Base-by-base conservation (phyloP, 2,797 vertebrate species). In the Falco novaeseelandiae region DNA sequence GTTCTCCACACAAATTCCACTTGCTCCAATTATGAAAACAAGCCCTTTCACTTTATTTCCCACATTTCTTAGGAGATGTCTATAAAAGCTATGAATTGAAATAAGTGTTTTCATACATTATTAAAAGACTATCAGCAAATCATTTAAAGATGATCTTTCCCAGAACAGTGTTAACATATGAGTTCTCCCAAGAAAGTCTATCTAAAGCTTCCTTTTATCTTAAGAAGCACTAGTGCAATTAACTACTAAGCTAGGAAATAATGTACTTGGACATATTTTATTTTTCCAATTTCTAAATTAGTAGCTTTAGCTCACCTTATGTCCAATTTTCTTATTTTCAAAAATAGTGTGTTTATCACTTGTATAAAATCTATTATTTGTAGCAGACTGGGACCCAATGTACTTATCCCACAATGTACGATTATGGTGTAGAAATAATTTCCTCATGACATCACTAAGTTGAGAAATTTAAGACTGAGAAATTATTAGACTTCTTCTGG, bases 211-310 rank as follows among this genome's bases (percentile, higher is more conserved):
- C 63, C n/a, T 82, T 89, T 82, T 86, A 86, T 65, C 54, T 94
- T 94, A 89, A 86, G 66, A 78, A 82, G 51, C 49, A 78, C 54
- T 82, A 92, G 59, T 94, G 49, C 23, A 82, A 89, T 89, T 92
- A 86, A 69, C 81, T 91, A 94, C 92, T 81, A 85, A 86, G 34
- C 54, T 87, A 86, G 32, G 72, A 89, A 86, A 83, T 83, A 77
- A 81, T 57, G 54, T 72, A 82, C 48, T 72, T 91, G 52, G 62
- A 69, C 61, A 63, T 94, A 89, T 59, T 1, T 40, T 82, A 82
- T 89, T 83, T 89, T 91, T 79, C 67, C 10, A 83, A 40, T 87
- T 86, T 92, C 67, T 74, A 87, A 80, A 87, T 67, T 79, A 90
- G 40, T 79, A 92, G 46, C 32, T 92, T 94, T 85, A 87, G 57